Evolutionary conservation across 2,113 vertebrate genomes (phyloP), one percentile per base, ranked within the genome.

Genomic region (Formicarius rufipectus): DNA sequence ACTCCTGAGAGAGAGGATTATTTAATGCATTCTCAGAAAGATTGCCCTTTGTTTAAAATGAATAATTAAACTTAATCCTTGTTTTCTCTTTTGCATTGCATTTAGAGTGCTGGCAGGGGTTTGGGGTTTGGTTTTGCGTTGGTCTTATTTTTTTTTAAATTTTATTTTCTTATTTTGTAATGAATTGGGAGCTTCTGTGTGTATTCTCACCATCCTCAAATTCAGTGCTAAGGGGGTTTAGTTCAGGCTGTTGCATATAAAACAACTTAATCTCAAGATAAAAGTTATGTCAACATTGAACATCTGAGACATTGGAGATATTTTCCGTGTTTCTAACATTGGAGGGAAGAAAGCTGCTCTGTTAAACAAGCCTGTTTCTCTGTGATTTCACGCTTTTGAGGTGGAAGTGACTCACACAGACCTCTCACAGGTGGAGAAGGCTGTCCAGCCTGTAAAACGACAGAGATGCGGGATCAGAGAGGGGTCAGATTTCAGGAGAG

Each of bases 61-160:
- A 66, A 68, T 68, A 94, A 95, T 91, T 93, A 93, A 91, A 86
- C 85, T 59, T 93, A 88, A 95, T 95, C 39, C 44, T 35, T 17
- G 13, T 37, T 96, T 94, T 47, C 75, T 18, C 30, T 91, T 96
- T 93, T 74, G 62, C 18, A 64, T 97, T 87, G 15, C 50, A 68
- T 90, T 94, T 92, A 92, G 3, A 68, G 15, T 58, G 13, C 9
- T 82, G 19, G 5, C 63, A 24, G 1, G 2, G 0, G 1, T 52
- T 1, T 31, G 44, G 28, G 11, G 56, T 19, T 59, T 84, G 59
- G 69, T 74, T 69, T 63, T 24, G 6, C 3, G 28, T 20, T 40
- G 7, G 7, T 37, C 52, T 49, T 6, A 10, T 5, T 25, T 24
- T 4, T 35, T 47, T 40, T 22, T 8, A 53, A 17, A 49, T 49